phyloP scores from a whole-genome alignment of 35 echinoderm and acorn worm genomes.

The Holothuria glaberrima region DNA sequence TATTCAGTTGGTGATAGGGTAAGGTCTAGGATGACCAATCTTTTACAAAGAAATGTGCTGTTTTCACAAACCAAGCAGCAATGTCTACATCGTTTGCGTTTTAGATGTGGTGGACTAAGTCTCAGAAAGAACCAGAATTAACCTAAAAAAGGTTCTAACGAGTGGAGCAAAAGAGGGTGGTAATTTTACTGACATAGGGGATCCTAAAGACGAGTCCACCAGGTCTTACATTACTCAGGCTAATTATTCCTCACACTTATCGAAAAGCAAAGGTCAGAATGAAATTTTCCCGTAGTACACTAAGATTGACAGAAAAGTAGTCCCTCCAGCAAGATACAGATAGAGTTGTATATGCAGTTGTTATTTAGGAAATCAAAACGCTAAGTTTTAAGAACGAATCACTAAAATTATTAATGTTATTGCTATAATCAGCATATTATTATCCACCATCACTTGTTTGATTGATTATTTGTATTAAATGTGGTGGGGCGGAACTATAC shows the following conservation, averaged over 20 bases:
- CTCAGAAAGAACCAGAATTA: slow-evolving; percentile 26
- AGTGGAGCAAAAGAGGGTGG: neutral
- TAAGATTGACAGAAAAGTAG: slow-evolving; percentile 11
- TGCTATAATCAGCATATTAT: no score
- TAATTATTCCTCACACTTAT: slow-evolving; percentile 26
- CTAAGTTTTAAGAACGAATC: no score
- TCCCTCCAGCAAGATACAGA: slow-evolving; percentile 30
- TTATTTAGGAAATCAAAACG: no score
- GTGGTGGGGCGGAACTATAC: no score
- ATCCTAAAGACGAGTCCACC: neutral
- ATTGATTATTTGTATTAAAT: no score
- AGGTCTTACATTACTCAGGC: neutral
- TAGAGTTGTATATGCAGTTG: neutral
- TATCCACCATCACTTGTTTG: no score
- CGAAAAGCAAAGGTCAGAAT: neutral
- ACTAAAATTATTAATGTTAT: no score
- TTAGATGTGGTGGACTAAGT: neutral
- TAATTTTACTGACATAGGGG: neutral
- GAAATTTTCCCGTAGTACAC: neutral
- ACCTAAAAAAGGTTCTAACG: slow-evolving; percentile 1
- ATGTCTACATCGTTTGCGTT: neutral
- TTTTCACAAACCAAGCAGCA: neutral
- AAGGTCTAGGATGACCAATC: neutral
- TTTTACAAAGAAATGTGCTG: neutral
- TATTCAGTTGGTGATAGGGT: slow-evolving; percentile 7